Percentiles rank a stretch among this genome's conserved stretches.
These are phyloP conservation scores for Megaceryle torquata DNA, from an alignment of 2,113 vertebrate genomes.

Conservation along the genomic window DNA sequence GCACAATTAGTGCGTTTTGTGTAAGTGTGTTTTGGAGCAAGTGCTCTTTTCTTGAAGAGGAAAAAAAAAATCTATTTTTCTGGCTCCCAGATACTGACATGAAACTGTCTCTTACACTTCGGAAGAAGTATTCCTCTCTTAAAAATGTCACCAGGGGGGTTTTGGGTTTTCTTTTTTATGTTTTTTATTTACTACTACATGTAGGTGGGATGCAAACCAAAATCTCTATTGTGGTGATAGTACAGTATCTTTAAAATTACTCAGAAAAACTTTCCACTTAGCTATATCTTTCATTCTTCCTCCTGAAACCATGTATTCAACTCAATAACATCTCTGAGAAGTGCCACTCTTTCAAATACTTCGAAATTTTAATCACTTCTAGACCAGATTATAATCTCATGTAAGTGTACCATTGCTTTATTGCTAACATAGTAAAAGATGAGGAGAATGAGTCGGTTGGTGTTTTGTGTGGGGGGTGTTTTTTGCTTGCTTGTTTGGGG, in stretches of 20 bases:
- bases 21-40: background rate
- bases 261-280: background rate
- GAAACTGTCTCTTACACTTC: background rate
- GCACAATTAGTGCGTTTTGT: fast-evolving
- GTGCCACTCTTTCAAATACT: background rate
- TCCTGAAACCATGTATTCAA: background rate
- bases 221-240: background rate
- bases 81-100: background rate
- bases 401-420: fast-evolving
- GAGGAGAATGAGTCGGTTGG: background rate
- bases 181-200: background rate
- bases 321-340: background rate
- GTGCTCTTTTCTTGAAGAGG: background rate
- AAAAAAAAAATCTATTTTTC: fast-evolving
- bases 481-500: too few species aligned
- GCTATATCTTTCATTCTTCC: background rate
- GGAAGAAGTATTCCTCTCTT: background rate
- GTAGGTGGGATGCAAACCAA: background rate
- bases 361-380: background rate
- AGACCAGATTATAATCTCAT: background rate
- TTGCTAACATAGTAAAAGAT: background rate
- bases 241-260: background rate
- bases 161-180: background rate
- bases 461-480: background rate
- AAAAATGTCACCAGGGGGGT: background rate